Evolutionary conservation across 2,888 invertebrate species (phyloP).

Genomic region (Tyria jacobaeae): DNA sequence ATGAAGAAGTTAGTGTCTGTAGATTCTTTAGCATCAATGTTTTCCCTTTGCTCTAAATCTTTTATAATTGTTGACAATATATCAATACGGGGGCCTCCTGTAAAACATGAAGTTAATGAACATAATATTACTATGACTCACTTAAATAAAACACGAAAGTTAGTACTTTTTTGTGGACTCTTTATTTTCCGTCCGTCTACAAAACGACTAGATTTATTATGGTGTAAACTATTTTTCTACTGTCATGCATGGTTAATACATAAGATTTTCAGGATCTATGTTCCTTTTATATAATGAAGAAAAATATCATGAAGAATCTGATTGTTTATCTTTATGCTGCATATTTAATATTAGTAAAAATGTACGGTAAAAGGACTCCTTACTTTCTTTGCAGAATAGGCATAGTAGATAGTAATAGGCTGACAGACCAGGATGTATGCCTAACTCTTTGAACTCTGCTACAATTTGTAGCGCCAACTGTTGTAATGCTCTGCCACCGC

Average conservation of each 20-base stretch:
- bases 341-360: neutral
- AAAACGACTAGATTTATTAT: no score
- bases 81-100: conserved; percentile 88
- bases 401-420: conserved; percentile 91
- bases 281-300: no score
- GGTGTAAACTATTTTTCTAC: no score
- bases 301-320: no score
- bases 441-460: conserved; percentile 83
- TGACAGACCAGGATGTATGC: conserved; percentile 91
- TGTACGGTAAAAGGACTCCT: conserved; percentile 57
- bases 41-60: conserved; percentile 87
- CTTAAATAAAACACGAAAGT: no score
- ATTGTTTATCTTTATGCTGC: neutral
- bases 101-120: conserved; percentile 22
- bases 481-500: conserved; percentile 71
- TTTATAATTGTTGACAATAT: conserved; percentile 90
- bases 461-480: conserved; percentile 69
- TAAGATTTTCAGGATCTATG: no score
- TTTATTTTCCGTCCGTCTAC: no score
- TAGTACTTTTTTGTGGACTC: no score
- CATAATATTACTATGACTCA: no score
- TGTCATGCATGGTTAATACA: no score
- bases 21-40: conserved; percentile 86
- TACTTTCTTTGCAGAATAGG: conserved; percentile 90
- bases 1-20: conserved; percentile 92